phyloP scores from a whole-genome alignment of 2,113 vertebrate species.

The Pseudonaja textilis region DNA sequence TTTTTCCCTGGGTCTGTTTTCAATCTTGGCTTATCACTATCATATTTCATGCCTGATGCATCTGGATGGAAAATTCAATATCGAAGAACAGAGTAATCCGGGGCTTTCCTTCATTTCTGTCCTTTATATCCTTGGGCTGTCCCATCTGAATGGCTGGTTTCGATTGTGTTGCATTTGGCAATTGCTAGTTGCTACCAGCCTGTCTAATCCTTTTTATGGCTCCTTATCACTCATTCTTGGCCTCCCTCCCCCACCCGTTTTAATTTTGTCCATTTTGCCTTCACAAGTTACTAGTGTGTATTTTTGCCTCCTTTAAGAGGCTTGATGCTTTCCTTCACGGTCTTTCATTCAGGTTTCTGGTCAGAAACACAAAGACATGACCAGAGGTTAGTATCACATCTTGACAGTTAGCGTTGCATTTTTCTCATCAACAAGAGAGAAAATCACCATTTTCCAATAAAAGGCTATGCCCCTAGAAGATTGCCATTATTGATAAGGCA shows the following conservation, averaged over 20 bases:
- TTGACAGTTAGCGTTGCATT: conserved; percentile 31
- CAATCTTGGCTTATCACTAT: conserved; percentile 61
- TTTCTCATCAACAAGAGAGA: conserved; percentile 29
- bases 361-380: conserved; percentile 43
- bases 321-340: conserved; percentile 23
- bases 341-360: conserved; percentile 26
- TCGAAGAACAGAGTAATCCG: conserved; percentile 68
- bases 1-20: conserved; percentile 56
- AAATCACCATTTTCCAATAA: conserved; percentile 27
- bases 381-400: not conserved
- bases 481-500: conserved; percentile 10
- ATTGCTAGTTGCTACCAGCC: conserved; percentile 54
- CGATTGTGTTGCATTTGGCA: conserved; percentile 64
- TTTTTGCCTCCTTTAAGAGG: not conserved
- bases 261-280: conserved; percentile 57
- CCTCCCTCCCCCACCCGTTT: not conserved
- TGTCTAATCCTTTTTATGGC: conserved; percentile 62
- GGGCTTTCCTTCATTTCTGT: conserved; percentile 67
- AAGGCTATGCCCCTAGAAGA: not conserved
- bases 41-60: conserved; percentile 67
- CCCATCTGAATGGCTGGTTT: conserved; percentile 66
- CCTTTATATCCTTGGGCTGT: conserved; percentile 66
- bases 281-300: conserved; percentile 33
- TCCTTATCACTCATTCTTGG: conserved; percentile 58
- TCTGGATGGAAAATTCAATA: conserved; percentile 62